A percentile compares a stretch with the other conserved stretches of the same genome.
phyloP scores from a whole-genome alignment of 2,113 vertebrate genomes.

The Tichodroma muraria region DNA sequence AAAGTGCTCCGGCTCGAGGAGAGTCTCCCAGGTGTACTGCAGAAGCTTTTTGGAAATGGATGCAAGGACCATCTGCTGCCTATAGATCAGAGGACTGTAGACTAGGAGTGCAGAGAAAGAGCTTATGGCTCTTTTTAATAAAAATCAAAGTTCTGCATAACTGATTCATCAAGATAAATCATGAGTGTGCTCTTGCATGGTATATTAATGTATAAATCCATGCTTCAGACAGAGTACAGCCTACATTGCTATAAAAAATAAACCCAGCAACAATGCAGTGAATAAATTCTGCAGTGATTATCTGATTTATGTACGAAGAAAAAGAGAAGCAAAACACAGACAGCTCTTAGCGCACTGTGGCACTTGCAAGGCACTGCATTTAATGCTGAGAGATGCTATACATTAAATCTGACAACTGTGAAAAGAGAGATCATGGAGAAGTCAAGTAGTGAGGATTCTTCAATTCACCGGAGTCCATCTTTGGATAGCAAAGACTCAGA shows the following conservation, averaged over 20 bases:
- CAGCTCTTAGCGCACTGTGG: slow-evolving; percentile 5
- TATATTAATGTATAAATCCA: slow-evolving; percentile 8
- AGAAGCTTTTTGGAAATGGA: slow-evolving; percentile 69
- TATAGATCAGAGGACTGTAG: slow-evolving; percentile 46
- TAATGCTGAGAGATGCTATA: slow-evolving; percentile 79
- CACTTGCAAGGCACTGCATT: slow-evolving; percentile 26
- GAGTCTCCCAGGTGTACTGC: slow-evolving; percentile 43
- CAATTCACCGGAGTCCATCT: slow-evolving; percentile 96
- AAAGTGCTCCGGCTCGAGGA: slow-evolving; percentile 46
- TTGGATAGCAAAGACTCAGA: slow-evolving; percentile 95
- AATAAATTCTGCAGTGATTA: slow-evolving; percentile 47
- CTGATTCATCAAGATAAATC: slow-evolving; percentile 33
- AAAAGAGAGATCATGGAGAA: slow-evolving; percentile 94
- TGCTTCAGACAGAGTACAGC: slow-evolving; percentile 9
- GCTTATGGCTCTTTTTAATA: slow-evolving; percentile 20
- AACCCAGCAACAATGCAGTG: slow-evolving; percentile 42
- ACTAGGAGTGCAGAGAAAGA: background rate
- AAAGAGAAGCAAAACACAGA: slow-evolving; percentile 16
- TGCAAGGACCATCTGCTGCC: slow-evolving; percentile 69
- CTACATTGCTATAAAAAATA: slow-evolving; percentile 24
- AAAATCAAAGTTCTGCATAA: slow-evolving; percentile 56
- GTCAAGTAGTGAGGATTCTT: slow-evolving; percentile 99
- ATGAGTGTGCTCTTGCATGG: slow-evolving; percentile 25
- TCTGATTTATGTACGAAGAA: slow-evolving; percentile 5
- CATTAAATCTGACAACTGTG: slow-evolving; percentile 63